Evolutionary conservation across 23 tunicate species (phyloP).

Genomic region (Trididemnum nubilum): DNA sequence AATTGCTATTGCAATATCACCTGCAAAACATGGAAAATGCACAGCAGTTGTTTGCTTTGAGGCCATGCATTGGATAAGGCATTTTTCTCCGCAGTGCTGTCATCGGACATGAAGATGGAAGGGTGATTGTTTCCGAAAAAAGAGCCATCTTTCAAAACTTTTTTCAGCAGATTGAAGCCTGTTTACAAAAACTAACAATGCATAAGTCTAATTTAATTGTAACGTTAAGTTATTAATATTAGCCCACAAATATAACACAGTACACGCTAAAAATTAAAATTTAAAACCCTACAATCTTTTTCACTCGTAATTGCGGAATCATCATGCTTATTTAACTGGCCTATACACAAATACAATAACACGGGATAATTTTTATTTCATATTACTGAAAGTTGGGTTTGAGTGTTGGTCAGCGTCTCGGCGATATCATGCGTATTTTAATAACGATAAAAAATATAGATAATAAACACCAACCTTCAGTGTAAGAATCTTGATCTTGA

Average conservation of each 20-base stretch:
- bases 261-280: too few relatives aligned
- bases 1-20: neutral
- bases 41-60: neutral
- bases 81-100: constrained; percentile 1
- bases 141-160: neutral
- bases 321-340: too few relatives aligned
- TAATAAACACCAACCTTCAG: constrained; percentile 4
- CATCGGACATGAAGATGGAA: neutral
- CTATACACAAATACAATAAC: too few relatives aligned
- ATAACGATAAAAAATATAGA: too few relatives aligned
- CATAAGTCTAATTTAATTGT: neutral
- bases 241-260: too few relatives aligned
- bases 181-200: neutral
- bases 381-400: too few relatives aligned
- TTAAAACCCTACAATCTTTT: too few relatives aligned
- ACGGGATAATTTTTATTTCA: too few relatives aligned
- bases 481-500: neutral
- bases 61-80: neutral
- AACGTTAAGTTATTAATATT: too few relatives aligned
- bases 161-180: neutral
- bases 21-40: constrained; percentile 2
- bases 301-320: too few relatives aligned
- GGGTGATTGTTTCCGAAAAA: neutral
- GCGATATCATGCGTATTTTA: too few relatives aligned
- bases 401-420: too few relatives aligned